Evolutionary conservation across 2,797 vertebrate species (phyloP), one percentile per base, ranked within the genome.

Genomic region (Pteronotus mesoamericanus): DNA sequence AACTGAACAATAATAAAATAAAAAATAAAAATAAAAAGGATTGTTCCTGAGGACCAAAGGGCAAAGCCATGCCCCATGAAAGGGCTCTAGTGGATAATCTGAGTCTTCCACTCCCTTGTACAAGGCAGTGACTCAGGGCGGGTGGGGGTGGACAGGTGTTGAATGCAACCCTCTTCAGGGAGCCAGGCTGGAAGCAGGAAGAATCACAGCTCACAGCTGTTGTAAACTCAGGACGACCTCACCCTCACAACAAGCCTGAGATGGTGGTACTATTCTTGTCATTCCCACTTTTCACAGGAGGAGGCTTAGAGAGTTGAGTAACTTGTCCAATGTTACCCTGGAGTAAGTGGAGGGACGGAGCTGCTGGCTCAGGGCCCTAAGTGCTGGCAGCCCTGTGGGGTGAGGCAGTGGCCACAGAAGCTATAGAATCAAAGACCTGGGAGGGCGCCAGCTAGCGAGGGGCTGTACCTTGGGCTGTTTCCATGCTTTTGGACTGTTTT

Each of bases 111-210:
- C 48, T 75, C 66, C 80, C 29, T 51, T 48, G 24, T 51, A 34
- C 1, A 14, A 64, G 55, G 44, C 42, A 86, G 57, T 14, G 64
- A 64, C n/a, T 24, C 16, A 3, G 39, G 7, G 46, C n/a, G 3
- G 26, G 16, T 0, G 14, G 6, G n/a, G 5, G 1, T 0, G 0
- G 61, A 4, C 61, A 71, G 29, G 14, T 7, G 4, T 22, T 34
- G 26, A 48, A 34, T 6, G 51, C n/a, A 71, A 18, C 10, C 29
- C 24, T 57, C 32, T 83, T 78, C 32, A 5, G 21, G 24, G 32
- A 79, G 22, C 26, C 61, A 64, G 79, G 75, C 59, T 24, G 29
- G 75, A 89, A 74, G 44, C 7, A 19, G 51, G 44, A 59, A 66
- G 74, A 59, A 66, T 10, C 9, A 21, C 15, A 37, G 32, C 88